These are phyloP conservation scores for Caenorhabditis plicata DNA, from an alignment of 2,888 invertebrate genomes.

Conservation along the genomic window DNA sequence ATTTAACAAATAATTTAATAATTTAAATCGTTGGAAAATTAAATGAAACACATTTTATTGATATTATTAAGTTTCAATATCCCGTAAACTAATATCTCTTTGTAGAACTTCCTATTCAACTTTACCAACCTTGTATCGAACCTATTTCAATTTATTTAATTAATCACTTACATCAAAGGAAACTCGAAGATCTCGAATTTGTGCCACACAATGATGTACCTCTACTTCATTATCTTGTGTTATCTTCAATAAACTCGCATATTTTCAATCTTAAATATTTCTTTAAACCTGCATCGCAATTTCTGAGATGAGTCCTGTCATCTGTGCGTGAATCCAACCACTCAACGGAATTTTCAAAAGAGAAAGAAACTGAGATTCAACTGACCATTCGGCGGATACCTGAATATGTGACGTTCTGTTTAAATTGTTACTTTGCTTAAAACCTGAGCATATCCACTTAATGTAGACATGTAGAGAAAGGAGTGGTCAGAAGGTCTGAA, in stretches of 20 bases:
- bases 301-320: slow-evolving; percentile 57
- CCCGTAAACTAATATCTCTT: too few species aligned
- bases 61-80: too few species aligned
- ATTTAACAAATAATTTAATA: too few species aligned
- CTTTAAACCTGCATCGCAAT: slow-evolving; percentile 51
- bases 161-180: slow-evolving; percentile 12
- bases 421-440: neutral
- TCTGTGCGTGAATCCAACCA: slow-evolving; percentile 53
- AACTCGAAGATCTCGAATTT: slow-evolving; percentile 47
- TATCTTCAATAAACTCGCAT: slow-evolving; percentile 22
- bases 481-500: slow-evolving; percentile 58
- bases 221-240: slow-evolving; percentile 52
- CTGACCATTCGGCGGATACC: slow-evolving; percentile 53
- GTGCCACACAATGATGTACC: slow-evolving; percentile 57
- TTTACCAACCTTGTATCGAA: too few species aligned
- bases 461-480: slow-evolving; percentile 56
- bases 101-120: too few species aligned
- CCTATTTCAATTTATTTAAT: neutral
- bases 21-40: too few species aligned
- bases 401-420: slow-evolving; percentile 8
- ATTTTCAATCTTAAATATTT: neutral
- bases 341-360: slow-evolving; percentile 49
- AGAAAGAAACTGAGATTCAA: slow-evolving; percentile 50
- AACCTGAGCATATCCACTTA: slow-evolving; percentile 55
- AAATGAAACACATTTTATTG: too few species aligned